Base-by-base conservation (phyloP, 2,113 vertebrate genomes). In the Prietella phreatophila region DNA sequence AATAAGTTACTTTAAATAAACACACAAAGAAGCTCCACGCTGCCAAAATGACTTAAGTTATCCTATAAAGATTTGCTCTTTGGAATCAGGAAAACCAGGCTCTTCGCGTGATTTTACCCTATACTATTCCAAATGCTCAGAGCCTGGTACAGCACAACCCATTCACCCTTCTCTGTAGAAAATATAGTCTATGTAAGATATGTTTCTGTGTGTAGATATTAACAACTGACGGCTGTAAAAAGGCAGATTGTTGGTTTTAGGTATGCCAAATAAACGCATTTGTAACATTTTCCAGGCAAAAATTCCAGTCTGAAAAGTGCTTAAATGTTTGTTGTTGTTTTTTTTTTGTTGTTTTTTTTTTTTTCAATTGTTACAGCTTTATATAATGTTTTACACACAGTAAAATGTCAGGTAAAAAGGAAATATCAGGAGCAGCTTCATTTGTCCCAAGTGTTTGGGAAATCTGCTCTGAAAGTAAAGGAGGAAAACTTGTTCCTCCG, bases 1-100 rank as follows among this genome's bases (percentile, higher is more conserved):
- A 95, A 95, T 96, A 96, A 96, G 92, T 96, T 95, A 96, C 85
- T 90, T 96, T 95, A 96, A 96, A 96, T 95, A 92, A 94, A 95
- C 93, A 95, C 92, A 92, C 90, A 93, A 67, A 71, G 50, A 92
- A 93, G 94, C 92, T 92, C 92, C 91, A 92, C 88, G 91, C 89
- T 89, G 58, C 84, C 82, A 85, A 91, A 90, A 86, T 76, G 78
- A 75, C 47, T 58, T 56, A 85, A 82, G 56, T 78, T 86, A 65
- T 22, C 15, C 17, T 67, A 67, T 76, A 87, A 90, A 85, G 83
- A 83, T 76, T 83, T 89, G 81, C 65, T 89, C 89, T 90, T 90
- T 87, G 88, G 86, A 91, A 87, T 91, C 53, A 89, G 90, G 83
- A 86, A 84, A 87, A 80, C 42, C 87, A 81, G 79, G 65, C 78